A percentile compares a stretch with the other conserved stretches of the same genome.
Evolutionary conservation across 1,140 invertebrate species (phyloP).

Genomic region (Pristionchus pacificus): DNA sequence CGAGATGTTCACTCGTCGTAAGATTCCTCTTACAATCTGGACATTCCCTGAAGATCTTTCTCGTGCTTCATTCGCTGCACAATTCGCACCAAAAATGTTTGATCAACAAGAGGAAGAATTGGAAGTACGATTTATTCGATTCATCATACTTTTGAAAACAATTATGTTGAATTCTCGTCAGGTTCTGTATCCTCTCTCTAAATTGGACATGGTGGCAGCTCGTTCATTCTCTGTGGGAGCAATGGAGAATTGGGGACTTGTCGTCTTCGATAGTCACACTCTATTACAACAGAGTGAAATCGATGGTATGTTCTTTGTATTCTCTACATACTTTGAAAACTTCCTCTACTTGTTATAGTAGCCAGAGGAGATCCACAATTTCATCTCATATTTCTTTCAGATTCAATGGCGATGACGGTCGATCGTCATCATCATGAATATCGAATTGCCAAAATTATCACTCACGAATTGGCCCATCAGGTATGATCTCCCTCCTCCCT

Average conservation of each 20-base stretch:
- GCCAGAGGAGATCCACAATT: not conserved
- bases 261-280: slow-evolving; percentile 54
- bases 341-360: slow-evolving; percentile 4
- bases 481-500: not conserved
- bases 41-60: slow-evolving; percentile 36
- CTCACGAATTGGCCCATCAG: slow-evolving; percentile 47
- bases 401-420: slow-evolving; percentile 36
- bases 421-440: slow-evolving; percentile 50
- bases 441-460: slow-evolving; percentile 49
- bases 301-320: not conserved
- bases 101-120: slow-evolving; percentile 50
- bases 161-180: slow-evolving; percentile 26
- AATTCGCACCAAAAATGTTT: slow-evolving; percentile 54
- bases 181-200: slow-evolving; percentile 50
- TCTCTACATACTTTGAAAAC: no score
- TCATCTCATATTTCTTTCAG: not conserved
- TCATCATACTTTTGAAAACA: slow-evolving; percentile 29
- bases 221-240: slow-evolving; percentile 62
- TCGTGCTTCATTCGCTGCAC: slow-evolving; percentile 43
- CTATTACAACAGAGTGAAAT: not conserved
- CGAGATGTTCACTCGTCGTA: slow-evolving; percentile 44
- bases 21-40: slow-evolving; percentile 53
- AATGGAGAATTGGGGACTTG: slow-evolving; percentile 62
- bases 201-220: slow-evolving; percentile 61
- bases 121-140: slow-evolving; percentile 14